Evolutionary conservation across 2,888 invertebrate species (phyloP), one percentile per base, ranked within the genome.

Genomic region (Lasius platythorax): DNA sequence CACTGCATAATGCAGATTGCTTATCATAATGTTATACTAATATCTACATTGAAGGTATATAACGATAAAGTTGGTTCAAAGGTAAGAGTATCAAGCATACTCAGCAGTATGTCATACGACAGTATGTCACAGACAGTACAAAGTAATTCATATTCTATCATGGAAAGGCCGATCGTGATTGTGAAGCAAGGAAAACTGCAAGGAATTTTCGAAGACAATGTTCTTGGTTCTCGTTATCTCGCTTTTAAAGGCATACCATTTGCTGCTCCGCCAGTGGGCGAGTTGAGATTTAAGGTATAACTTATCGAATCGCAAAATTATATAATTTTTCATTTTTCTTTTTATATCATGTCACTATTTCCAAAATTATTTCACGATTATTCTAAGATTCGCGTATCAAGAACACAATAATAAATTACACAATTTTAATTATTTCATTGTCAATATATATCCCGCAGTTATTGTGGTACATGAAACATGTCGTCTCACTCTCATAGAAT

Each of bases 191-290:
- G 95, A 4, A 88, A 89, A 61, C 68, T 95, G 3, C 91, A 88
- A 84, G 95, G 95, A 8, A 88, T 83, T 4, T 82, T 88, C 15
- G 37, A 86, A 12, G 85, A 89, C 83, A 91, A 92, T 76, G 84
- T 92, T 23, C 43, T 61, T 2, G 72, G 58, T n/a, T 68, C 76
- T 90, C 1, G 94, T 94, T 95, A 92, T 83, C 89, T 93, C 4
- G 92, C 93, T 40, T 95, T 95, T 66, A 89, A 90, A 58, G 95
- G 94, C 2, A 94, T 95, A 76, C 95, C 95, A 0, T 95, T 93
- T 72, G 95, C 95, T 3, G 92, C 93, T 66, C 94, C 95, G 8
- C 95, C 95, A 0, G 53, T 95, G n/a, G 94, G 93, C 0, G 85
- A 93, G 12, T 92, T 95, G 0, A 92, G 95, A 88, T 95, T 95